Conservation (phyloP, 2,113 vertebrate species). For the Pheucticus melanocephalus region DNA sequence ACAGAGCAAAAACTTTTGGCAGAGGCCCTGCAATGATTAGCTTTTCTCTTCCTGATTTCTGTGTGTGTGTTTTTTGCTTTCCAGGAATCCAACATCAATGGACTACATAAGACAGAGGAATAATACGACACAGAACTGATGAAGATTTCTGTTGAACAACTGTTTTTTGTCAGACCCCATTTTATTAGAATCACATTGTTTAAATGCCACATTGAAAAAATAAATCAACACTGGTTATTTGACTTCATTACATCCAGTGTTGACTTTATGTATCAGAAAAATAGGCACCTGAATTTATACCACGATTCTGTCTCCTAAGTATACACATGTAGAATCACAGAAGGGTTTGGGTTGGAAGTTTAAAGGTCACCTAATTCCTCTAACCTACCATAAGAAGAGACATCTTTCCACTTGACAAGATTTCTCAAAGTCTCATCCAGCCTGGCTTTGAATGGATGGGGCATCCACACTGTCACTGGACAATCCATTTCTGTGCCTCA, state of each 20-base stretch:
- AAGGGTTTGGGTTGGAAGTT: neutral
- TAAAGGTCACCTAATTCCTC: neutral
- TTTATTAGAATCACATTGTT: neutral
- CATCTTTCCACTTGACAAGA: neutral
- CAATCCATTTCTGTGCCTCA: neutral
- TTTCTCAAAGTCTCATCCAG: neutral
- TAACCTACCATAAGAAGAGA: neutral
- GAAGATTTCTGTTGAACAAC: neutral
- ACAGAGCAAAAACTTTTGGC: neutral
- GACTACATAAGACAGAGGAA: neutral
- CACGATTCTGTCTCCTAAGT: accelerated
- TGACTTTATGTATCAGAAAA: neutral
- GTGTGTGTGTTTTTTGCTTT: neutral
- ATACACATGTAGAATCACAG: neutral
- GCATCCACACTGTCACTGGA: no score
- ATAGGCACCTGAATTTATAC: neutral
- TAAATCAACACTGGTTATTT: neutral
- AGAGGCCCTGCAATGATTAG: neutral
- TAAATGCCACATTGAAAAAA: neutral
- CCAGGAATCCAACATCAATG: neutral
- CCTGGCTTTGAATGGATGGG: neutral
- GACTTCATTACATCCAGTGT: neutral
- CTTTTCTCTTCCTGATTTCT: neutral
- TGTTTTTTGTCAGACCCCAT: neutral
- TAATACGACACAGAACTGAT: neutral